Percentiles rank a stretch among this genome's conserved stretches.
Conservation (phyloP, 92 coral and sea anemone species). For the Epizoanthus illoricatus region DNA sequence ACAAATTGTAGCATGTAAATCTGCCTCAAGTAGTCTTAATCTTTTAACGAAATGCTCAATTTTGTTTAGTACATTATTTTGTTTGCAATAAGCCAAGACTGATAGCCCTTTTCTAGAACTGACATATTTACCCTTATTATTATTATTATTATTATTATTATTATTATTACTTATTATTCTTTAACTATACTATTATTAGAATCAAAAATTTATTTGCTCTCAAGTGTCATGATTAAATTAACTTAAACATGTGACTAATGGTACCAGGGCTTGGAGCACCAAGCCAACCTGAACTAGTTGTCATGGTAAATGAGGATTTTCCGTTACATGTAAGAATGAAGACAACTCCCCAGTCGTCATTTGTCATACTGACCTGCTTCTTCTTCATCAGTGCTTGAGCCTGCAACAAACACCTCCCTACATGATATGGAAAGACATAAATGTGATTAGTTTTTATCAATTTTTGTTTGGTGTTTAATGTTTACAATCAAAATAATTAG, state of each 20-base stretch:
- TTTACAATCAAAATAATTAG: no score
- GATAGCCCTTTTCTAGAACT: no score
- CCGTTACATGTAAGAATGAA: no score
- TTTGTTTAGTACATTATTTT: no score
- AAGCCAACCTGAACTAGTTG: not conserved
- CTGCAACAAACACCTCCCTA: conserved; percentile 78
- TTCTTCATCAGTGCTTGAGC: conserved; percentile 77
- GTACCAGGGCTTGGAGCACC: not conserved
- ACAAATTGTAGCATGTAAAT: no score
- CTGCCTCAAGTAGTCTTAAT: no score
- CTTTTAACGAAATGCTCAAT: no score
- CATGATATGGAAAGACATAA: not conserved
- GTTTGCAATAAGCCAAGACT: no score
- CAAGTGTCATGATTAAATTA: no score
- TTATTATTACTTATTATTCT: not conserved
- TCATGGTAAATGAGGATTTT: not conserved
- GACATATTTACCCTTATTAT: not conserved
- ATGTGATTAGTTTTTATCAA: not conserved
- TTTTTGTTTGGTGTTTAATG: no score
- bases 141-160: not conserved
- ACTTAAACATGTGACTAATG: not conserved
- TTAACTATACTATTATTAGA: not conserved
- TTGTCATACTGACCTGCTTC: conserved; percentile 25
- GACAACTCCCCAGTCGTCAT: no score
- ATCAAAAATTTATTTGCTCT: not conserved